Evolutionary conservation across 2,113 vertebrate species (phyloP).

Genomic region (Potamarius usumacintae): DNA sequence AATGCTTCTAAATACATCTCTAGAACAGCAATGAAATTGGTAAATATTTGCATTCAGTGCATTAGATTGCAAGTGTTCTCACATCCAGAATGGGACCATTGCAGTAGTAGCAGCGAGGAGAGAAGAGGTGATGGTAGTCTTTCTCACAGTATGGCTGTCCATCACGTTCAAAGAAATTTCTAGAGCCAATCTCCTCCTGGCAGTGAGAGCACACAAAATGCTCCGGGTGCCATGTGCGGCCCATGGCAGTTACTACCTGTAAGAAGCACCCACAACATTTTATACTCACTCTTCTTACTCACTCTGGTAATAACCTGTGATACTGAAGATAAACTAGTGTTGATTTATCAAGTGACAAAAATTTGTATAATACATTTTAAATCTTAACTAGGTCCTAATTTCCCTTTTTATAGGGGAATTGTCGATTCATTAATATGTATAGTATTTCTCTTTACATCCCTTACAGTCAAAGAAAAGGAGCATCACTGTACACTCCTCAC

Average conservation of each 20-base stretch:
- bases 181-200: slow-evolving; percentile 96
- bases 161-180: slow-evolving; percentile 97
- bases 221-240: slow-evolving; percentile 96
- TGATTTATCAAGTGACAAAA: neutral
- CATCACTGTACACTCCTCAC: slow-evolving; percentile 66
- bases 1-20: slow-evolving; percentile 51
- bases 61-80: slow-evolving; percentile 77
- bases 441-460: neutral
- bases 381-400: neutral
- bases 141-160: slow-evolving; percentile 97
- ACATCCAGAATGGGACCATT: slow-evolving; percentile 97
- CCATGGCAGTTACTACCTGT: slow-evolving; percentile 98
- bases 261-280: slow-evolving; percentile 7
- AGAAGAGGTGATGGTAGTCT: slow-evolving; percentile 97
- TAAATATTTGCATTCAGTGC: neutral
- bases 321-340: neutral
- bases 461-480: neutral
- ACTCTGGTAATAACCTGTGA: neutral
- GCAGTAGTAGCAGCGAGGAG: slow-evolving; percentile 96
- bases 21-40: neutral
- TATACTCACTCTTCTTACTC: neutral
- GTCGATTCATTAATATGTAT: neutral
- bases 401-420: neutral
- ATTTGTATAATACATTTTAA: neutral
- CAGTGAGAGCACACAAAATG: slow-evolving; percentile 99